Percentiles rank a stretch among this genome's conserved stretches.
These are phyloP conservation scores for Craterocephalus amniculus DNA, from an alignment of 2,797 vertebrate species.

Conservation along the genomic window DNA sequence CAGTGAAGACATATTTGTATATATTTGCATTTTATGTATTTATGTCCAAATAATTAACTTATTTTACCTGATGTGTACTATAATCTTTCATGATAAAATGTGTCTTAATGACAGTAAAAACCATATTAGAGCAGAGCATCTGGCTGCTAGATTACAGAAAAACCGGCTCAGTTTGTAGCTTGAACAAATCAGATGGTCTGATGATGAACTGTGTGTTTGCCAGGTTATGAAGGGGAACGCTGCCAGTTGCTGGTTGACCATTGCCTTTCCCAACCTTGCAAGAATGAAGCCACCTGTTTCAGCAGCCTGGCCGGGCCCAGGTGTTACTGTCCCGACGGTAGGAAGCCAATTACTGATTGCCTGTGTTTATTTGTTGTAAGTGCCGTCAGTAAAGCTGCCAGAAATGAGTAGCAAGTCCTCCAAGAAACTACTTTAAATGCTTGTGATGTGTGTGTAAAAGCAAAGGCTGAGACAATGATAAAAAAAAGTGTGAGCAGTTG, in stretches of 20 bases:
- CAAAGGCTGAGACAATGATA: background rate
- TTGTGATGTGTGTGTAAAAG: constrained; percentile 10
- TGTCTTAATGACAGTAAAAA: background rate
- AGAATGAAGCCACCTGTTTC: constrained; percentile 90
- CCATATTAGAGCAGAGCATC: background rate
- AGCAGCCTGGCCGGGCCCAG: constrained; percentile 87
- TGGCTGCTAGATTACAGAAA: background rate
- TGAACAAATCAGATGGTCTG: background rate
- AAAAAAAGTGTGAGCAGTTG: background rate
- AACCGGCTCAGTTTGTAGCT: background rate
- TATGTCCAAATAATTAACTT: no score
- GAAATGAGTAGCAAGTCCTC: constrained; percentile 2
- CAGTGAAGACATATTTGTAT: background rate
- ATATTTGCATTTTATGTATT: background rate
- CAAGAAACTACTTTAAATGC: background rate
- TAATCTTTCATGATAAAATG: background rate
- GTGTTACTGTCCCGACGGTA: constrained; percentile 95
- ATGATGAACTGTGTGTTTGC: constrained; percentile 22
- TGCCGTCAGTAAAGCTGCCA: constrained; percentile 4
- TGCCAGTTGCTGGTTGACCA: constrained; percentile 92
- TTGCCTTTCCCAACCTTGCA: constrained; percentile 90
- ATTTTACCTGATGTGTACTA: background rate
- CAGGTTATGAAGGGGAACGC: constrained; percentile 92
- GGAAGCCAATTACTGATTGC: constrained; percentile 10
- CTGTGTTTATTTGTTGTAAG: constrained; percentile 5